These are phyloP conservation scores for Drosophila micromelanica DNA, from an alignment of 1,140 invertebrate species.

Conservation along the genomic window DNA sequence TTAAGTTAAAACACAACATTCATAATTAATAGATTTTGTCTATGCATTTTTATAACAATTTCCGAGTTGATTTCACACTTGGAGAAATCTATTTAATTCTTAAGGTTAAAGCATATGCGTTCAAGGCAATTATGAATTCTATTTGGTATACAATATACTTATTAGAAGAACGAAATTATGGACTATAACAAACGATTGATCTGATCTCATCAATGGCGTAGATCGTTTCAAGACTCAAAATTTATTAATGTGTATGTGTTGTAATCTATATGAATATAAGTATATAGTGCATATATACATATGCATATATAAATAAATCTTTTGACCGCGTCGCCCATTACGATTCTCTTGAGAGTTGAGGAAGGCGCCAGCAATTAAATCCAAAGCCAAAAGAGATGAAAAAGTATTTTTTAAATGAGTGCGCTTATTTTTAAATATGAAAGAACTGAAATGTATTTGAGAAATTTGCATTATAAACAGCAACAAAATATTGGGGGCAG, in stretches of 20 bases:
- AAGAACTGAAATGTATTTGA: slow-evolving; percentile 41
- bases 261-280: slow-evolving; percentile 4
- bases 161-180: slow-evolving; percentile 10
- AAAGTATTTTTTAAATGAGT: slow-evolving; percentile 54
- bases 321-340: not conserved
- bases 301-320: slow-evolving; percentile 12
- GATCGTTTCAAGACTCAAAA: slow-evolving; percentile 57
- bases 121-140: slow-evolving; percentile 21
- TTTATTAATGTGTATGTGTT: slow-evolving; percentile 53
- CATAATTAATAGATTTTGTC: slow-evolving; percentile 8
- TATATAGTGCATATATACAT: slow-evolving; percentile 14
- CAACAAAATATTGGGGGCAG: slow-evolving; percentile 22
- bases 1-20: slow-evolving; percentile 28
- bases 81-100: not conserved
- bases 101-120: slow-evolving; percentile 1
- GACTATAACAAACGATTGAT: slow-evolving; percentile 63
- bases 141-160: slow-evolving; percentile 10
- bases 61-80: slow-evolving; percentile 23
- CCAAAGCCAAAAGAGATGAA: slow-evolving; percentile 58
- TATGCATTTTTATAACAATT: slow-evolving; percentile 4
- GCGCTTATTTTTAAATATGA: slow-evolving; percentile 60
- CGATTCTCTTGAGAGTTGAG: slow-evolving; percentile 42
- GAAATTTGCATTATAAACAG: slow-evolving; percentile 29
- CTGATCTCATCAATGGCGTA: slow-evolving; percentile 75
- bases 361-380: slow-evolving; percentile 74